Evolutionary conservation across 1,140 invertebrate species (phyloP).

Genomic region (Drosophila teissieri): DNA sequence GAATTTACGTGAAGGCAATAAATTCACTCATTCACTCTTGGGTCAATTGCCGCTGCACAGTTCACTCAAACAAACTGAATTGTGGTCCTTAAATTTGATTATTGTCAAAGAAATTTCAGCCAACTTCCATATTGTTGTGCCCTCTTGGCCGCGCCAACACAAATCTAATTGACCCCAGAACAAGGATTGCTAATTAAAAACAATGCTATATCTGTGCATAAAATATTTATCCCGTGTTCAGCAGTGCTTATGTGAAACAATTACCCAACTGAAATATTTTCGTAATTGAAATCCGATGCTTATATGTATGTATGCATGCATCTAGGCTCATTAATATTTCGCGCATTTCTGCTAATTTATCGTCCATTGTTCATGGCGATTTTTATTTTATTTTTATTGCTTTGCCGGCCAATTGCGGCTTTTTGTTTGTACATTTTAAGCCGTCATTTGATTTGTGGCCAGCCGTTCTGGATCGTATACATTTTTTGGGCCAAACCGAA

Average conservation of each 20-base stretch:
- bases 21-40: conserved; percentile 33
- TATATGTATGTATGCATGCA: conserved; percentile 3
- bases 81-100: conserved; percentile 31
- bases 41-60: conserved; percentile 15
- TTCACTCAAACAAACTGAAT: conserved; percentile 28
- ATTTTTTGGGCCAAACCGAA: conserved; percentile 52
- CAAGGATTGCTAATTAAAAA: conserved; percentile 60
- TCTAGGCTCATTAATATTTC: conserved; percentile 62
- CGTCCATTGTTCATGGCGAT: conserved; percentile 32
- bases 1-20: conserved; percentile 63
- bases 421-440: conserved; percentile 41
- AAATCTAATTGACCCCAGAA: conserved; percentile 44
- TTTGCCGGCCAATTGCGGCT: conserved; percentile 44
- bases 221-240: conserved; percentile 36
- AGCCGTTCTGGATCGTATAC: conserved; percentile 40
- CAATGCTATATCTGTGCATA: conserved; percentile 25
- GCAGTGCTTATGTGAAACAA: conserved; percentile 50
- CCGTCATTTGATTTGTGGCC: conserved; percentile 66
- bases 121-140: not conserved
- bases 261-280: conserved; percentile 43
- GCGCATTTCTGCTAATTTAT: conserved; percentile 62
- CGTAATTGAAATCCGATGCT: conserved; percentile 61
- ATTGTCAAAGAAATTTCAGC: conserved; percentile 6
- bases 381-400: conserved; percentile 42
- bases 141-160: not conserved